Base-by-base conservation (phyloP, 2,888 invertebrate genomes). In the Caenorhabditis japonica region DNA sequence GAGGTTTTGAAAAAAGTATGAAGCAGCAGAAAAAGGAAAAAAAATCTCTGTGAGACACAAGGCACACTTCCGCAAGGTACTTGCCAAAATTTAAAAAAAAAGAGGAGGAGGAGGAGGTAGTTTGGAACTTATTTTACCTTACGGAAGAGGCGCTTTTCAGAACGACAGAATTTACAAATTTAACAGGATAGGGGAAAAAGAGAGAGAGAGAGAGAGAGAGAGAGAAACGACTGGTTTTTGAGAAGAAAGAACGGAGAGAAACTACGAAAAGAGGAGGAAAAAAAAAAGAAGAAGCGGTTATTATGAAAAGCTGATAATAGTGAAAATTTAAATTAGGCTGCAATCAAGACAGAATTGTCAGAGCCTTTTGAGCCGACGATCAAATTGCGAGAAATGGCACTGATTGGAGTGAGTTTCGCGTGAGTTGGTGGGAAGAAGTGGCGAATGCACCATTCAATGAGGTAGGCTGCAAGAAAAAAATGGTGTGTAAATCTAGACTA, bases 401-500 rank as follows among this genome's bases (percentile, higher is more conserved):
- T 52, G 49, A 62, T 61, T 41, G 53, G 70, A 17, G 49, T 41
- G 27, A 60, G 23, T 13, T 60, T 53, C 55, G 41, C 36, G 38
- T 58, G 61, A 13, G 41, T 71, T 41, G 79, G 80, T 41, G 80
- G 80, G 80, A 80, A 80, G 66, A 60, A 80, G 33, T 78, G 76
- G 17, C 76, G 75, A 47, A 81, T 78, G 55, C 80, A 84, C 61
- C 70, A 80, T 44, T 82, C 80, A 68, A 86, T 86, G 38, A 82
- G 51, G 53, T 86, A 87, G 43, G 86, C 86, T 64, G 64, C 38
- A 64, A 64, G 13, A 13, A n/a, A 30, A 47, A 3, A 33, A 13
- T 8, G 13, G 17, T 33, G 25, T 58, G n/a, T 25, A 34, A n/a
- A n/a, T n/a, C n/a, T n/a, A n/a, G n/a, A n/a, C n/a, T n/a, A n/a